phyloP scores from a whole-genome alignment of 2,797 vertebrate genomes.

The Chromis chromis region DNA sequence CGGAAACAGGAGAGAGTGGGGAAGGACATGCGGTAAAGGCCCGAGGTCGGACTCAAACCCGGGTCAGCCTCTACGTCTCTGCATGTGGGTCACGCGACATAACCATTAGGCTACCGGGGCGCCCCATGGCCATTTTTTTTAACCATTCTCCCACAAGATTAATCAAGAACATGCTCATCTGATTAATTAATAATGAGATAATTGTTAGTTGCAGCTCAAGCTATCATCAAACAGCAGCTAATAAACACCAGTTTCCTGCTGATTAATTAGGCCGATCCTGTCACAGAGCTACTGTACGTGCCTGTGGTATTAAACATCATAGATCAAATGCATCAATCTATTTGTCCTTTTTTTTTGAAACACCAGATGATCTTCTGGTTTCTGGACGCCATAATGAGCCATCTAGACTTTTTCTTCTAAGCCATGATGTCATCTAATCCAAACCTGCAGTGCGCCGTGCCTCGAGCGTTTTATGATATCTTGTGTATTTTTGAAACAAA shows the following conservation, averaged over 20 bases:
- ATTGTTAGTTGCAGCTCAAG: neutral
- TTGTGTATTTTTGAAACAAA: conserved; percentile 23
- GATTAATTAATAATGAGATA: neutral
- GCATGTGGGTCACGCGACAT: too few species aligned
- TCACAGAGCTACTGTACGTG: neutral
- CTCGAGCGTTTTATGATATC: conserved; percentile 8
- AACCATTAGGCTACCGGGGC: too few species aligned
- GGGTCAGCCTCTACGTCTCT: too few species aligned
- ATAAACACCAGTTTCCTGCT: neutral
- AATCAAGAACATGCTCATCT: neutral
- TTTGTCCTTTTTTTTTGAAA: too few species aligned
- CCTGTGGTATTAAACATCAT: neutral
- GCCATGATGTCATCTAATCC: neutral
- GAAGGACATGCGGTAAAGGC: too few species aligned
- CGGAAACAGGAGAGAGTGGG: too few species aligned
- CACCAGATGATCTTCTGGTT: neutral
- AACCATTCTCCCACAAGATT: neutral
- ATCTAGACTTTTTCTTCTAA: neutral
- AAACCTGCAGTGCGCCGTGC: conserved; percentile 5
- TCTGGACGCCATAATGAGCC: neutral
- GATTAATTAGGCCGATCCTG: too few species aligned
- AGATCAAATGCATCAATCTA: too few species aligned
- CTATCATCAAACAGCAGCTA: neutral
- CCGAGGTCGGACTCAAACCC: too few species aligned
- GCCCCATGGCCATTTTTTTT: too few species aligned